Evolutionary conservation across 2,113 vertebrate genomes (phyloP), one percentile per base, ranked within the genome.

Genomic region (Chlorodrepanis virens): DNA sequence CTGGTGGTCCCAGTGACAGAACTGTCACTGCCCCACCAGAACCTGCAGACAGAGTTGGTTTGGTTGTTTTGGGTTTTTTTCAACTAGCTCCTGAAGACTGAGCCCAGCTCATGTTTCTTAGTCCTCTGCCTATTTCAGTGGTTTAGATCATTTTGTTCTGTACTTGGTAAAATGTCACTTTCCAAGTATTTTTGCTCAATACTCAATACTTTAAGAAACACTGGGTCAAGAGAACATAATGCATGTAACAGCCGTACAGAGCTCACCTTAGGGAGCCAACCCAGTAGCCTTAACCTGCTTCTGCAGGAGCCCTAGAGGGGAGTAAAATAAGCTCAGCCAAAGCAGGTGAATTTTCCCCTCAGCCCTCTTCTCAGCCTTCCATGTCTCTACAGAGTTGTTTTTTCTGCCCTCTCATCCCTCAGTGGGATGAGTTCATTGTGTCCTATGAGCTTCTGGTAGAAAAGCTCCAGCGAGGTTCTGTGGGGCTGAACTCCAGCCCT

Each of bases 121-220:
- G 47, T 68, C 52, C 64, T 67, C 47, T 90, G 61, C 37, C 25
- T 85, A 1, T 90, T 94, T 85, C 27, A 45, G 65, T 53, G 24
- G 64, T 81, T 45, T 81, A 49, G 74, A 52, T 54, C 0, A 57
- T 78, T 87, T 81, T 7, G 4, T 90, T 82, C 78, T 79, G 47
- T 92, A 54, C 61, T 84, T 71, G 22, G 42, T 87, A 85, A 94
- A 90, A 78, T 54, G 44, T 28, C 44, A 42, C 70, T 92, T 90
- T 76, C 70, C 37, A 85, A 79, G 61, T 90, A 72, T 61, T 94
- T 93, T 91, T 96, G 49, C 61, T 85, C 69, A 87, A 44, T 82
- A 64, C 31, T 54, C 15, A 27, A 16, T 89, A 33, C 54, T 87
- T 74, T 6, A 47, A 84, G 56, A 78, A 81, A 47, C 60, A 64